phyloP scores from a whole-genome alignment of 1,140 invertebrate genomes.

The Dysdera silvatica region DNA sequence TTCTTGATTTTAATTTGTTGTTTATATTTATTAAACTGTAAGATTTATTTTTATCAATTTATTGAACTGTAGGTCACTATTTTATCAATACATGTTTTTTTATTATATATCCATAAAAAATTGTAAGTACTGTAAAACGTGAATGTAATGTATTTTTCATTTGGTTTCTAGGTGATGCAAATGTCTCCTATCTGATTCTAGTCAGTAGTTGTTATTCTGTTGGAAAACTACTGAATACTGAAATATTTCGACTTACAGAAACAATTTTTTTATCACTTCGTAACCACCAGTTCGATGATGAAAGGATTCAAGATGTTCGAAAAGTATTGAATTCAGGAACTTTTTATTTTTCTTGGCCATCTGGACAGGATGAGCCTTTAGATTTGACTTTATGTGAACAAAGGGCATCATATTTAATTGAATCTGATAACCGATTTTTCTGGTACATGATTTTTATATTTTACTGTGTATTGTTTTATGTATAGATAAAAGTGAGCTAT shows the following conservation, averaged over 20 bases:
- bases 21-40: not conserved
- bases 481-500: not conserved
- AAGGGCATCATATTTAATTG: constrained; percentile 62
- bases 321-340: constrained; percentile 84
- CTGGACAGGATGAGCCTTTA: constrained; percentile 44
- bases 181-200: constrained; percentile 75
- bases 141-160: not conserved
- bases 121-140: too few relatives aligned
- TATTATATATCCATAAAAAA: constrained; percentile 15
- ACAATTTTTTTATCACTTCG: constrained; percentile 79
- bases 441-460: constrained; percentile 52
- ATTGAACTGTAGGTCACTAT: not conserved
- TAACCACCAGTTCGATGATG: constrained; percentile 64
- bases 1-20: not conserved
- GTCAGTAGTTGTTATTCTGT: constrained; percentile 92
- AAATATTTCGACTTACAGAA: constrained; percentile 88
- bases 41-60: constrained; percentile 4
- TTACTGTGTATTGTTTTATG: not conserved
- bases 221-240: constrained; percentile 84
- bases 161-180: constrained; percentile 57
- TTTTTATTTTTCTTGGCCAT: constrained; percentile 87
- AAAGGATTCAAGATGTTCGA: constrained; percentile 67
- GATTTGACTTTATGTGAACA: constrained; percentile 92
- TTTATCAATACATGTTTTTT: constrained; percentile 1
- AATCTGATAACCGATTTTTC: constrained; percentile 90